These are phyloP conservation scores for Lagria hirta DNA, from an alignment of 2,888 invertebrate species.

Conservation along the genomic window DNA sequence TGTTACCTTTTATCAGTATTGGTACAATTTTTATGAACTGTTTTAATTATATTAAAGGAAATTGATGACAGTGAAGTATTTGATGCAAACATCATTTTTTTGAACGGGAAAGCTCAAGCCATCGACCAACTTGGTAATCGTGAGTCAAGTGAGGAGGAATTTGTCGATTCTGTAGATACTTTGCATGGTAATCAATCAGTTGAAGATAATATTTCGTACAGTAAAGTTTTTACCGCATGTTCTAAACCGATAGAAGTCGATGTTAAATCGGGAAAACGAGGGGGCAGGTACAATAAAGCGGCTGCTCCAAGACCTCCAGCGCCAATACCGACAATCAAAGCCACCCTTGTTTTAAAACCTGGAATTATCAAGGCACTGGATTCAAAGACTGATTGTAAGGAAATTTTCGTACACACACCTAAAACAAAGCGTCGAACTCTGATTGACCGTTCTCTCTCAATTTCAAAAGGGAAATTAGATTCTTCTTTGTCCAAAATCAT, in stretches of 20 bases:
- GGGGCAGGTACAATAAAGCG: conserved; percentile 59
- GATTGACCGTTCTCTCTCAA: conserved; percentile 20
- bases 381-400: conserved; percentile 37
- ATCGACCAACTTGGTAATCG: conserved; percentile 27
- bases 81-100: conserved; percentile 43
- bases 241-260: conserved; percentile 12
- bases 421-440: conserved; percentile 41
- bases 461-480: conserved; percentile 27
- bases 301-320: conserved; percentile 56
- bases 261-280: conserved; percentile 38
- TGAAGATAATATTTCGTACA: conserved; percentile 17
- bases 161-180: conserved; percentile 45
- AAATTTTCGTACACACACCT: conserved; percentile 45
- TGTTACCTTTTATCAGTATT: no score
- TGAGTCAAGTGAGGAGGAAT: conserved; percentile 50
- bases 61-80: conserved; percentile 45
- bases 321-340: conserved; percentile 51
- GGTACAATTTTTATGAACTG: conserved; percentile 6
- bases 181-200: conserved; percentile 38
- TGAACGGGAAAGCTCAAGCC: conserved; percentile 37
- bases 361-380: conserved; percentile 49
- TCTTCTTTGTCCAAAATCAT: conserved; percentile 49
- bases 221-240: conserved; percentile 41
- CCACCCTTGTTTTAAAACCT: conserved; percentile 56
- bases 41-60: conserved; percentile 38